Percentiles rank a stretch among this genome's conserved stretches.
phyloP scores from a whole-genome alignment of 2,113 vertebrate genomes.

The Pseudorhombus dupliciocellatus region DNA sequence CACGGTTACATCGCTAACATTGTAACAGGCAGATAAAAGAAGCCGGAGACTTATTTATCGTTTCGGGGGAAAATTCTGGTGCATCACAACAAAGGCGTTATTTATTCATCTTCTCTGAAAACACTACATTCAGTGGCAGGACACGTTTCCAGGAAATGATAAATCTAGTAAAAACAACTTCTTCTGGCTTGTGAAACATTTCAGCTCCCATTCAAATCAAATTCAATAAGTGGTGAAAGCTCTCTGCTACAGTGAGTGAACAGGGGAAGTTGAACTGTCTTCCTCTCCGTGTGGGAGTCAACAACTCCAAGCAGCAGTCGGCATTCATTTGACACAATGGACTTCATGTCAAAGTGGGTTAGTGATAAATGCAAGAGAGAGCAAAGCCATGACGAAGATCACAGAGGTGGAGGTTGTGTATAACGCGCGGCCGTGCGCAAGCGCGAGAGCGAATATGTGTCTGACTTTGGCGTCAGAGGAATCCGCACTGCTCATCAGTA shows the following conservation, averaged over 20 bases:
- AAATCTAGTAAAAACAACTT: constrained; percentile 23
- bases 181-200: constrained; percentile 45
- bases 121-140: constrained; percentile 5
- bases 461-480: constrained; percentile 35
- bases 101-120: constrained; percentile 30
- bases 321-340: constrained; percentile 33
- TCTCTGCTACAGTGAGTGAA: constrained; percentile 45
- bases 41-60: constrained; percentile 9
- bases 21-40: constrained; percentile 1
- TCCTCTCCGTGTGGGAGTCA: constrained; percentile 9
- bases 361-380: constrained; percentile 22
- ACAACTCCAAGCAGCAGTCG: constrained; percentile 2
- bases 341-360: constrained; percentile 39
- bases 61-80: background rate
- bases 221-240: constrained; percentile 41
- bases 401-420: constrained; percentile 50
- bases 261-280: constrained; percentile 24
- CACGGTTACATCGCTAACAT: background rate
- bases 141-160: constrained; percentile 26
- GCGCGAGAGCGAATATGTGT: background rate
- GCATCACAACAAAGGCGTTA: constrained; percentile 17
- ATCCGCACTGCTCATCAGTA: constrained; percentile 61
- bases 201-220: constrained; percentile 33
- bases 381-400: constrained; percentile 29
- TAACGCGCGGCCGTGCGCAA: background rate